Conservation (phyloP, 2,113 vertebrate genomes). For the Pyrgilauda ruficollis region DNA sequence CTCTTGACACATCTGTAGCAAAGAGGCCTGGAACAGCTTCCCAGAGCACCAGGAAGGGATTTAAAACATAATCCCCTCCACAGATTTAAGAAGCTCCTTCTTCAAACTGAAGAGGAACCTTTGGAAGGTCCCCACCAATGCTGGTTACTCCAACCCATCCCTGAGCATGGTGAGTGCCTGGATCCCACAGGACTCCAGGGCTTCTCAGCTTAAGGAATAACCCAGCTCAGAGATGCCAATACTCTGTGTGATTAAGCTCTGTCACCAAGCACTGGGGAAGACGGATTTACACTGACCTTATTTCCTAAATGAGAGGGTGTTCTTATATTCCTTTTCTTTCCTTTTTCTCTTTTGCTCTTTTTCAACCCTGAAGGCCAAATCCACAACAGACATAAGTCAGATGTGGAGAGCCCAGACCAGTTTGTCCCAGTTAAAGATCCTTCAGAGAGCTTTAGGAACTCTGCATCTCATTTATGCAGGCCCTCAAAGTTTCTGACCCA, state of each 20-base stretch:
- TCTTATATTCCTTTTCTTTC: neutral
- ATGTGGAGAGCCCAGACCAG: rapidly evolving
- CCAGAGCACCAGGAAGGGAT: neutral
- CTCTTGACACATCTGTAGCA: neutral
- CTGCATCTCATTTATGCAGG: neutral
- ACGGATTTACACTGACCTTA: rapidly evolving
- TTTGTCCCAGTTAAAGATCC: neutral
- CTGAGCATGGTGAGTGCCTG: rapidly evolving
- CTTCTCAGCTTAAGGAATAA: neutral
- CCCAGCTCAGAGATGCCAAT: neutral
- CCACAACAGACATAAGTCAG: neutral
- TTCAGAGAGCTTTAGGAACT: neutral
- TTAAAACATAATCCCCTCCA: neutral
- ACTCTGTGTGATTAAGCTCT: neutral
- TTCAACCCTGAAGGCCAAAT: neutral
- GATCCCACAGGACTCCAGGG: rapidly evolving
- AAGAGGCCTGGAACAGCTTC: neutral
- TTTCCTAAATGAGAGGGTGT: neutral
- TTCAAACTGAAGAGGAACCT: neutral
- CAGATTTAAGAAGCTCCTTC: neutral
- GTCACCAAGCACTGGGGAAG: neutral
- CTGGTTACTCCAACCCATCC: neutral
- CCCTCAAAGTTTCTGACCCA: neutral
- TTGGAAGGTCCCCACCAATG: neutral
- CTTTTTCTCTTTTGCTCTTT: neutral